Conservation (phyloP, 2,797 vertebrate genomes). For the Eulemur albifrons region DNA sequence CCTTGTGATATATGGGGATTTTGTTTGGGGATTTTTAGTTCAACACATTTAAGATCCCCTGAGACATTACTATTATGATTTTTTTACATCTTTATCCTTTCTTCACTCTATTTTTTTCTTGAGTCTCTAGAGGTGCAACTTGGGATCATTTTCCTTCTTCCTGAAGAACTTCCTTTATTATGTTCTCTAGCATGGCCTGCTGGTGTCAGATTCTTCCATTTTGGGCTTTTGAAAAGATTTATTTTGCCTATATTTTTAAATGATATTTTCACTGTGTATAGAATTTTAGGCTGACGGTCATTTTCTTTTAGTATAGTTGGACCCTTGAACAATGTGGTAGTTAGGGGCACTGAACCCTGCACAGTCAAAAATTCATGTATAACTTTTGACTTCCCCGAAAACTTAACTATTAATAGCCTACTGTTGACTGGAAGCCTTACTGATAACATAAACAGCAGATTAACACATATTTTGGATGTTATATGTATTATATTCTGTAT, state of each 20-base stretch:
- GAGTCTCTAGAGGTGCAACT: neutral
- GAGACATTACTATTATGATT: neutral
- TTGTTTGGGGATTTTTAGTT: neutral
- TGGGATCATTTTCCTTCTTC: neutral
- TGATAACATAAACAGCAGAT: neutral
- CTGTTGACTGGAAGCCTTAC: neutral
- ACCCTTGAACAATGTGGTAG: neutral
- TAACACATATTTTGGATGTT: neutral
- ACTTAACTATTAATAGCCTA: neutral
- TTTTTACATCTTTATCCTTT: neutral
- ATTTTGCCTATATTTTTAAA: neutral
- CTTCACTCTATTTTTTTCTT: neutral
- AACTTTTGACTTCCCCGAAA: neutral
- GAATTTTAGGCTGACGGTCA: neutral
- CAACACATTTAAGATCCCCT: neutral
- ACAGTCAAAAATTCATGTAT: neutral
- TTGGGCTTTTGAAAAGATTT: constrained; percentile 5
- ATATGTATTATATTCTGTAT: neutral
- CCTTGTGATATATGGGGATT: neutral
- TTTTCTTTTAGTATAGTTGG: neutral
- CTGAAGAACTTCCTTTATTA: neutral
- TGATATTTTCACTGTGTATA: neutral
- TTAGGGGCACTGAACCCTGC: neutral
- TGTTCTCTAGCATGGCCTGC: neutral
- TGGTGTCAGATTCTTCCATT: neutral